Base-by-base conservation (phyloP, 2,888 invertebrate genomes). In the Acronicta leporina region DNA sequence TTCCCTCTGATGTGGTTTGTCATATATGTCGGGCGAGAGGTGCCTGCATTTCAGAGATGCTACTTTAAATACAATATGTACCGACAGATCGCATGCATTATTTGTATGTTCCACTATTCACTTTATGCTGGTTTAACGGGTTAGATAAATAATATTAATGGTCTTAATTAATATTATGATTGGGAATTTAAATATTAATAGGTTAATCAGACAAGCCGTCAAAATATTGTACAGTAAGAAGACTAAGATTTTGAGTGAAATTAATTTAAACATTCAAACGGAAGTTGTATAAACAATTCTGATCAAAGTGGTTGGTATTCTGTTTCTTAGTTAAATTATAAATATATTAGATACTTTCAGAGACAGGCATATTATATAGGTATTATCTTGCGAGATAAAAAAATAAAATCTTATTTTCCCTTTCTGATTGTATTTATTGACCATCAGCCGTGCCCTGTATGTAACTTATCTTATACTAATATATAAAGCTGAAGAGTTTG, bases 401-500 rank as follows among this genome's bases (percentile, higher is more conserved):
- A 33, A 33, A 33, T 33, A 33, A 10, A 15, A 38, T 45, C 43
- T 59, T 52, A 62, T 45, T 50, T 42, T 54, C 51, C 45, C 43
- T 20, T 38, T 33, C 33, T 10, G 33, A 11, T 33, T 33, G 11
- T 11, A 33, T 77, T 82, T 77, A 77, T 75, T 62, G 20, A 40
- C 38, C 30, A 54, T n/a, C 58, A 64, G 51, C 49, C 49, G 42
- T 64, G 54, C 35, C 59, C 64, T 71, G 63, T 78, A 75, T 71
- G 63, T 78, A 75, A 76, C 56, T 58, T 63, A 74, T 63, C 71
- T 74, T n/a, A n/a, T n/a, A n/a, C n/a, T n/a, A n/a, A n/a, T n/a
- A n/a, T n/a, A n/a, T n/a, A n/a, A n/a, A n/a, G n/a, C n/a, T n/a
- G n/a, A n/a, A n/a, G n/a, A n/a, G n/a, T n/a, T n/a, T n/a, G n/a